Base-by-base conservation (phyloP, 2,888 invertebrate species). In the Neelides folsomi region DNA sequence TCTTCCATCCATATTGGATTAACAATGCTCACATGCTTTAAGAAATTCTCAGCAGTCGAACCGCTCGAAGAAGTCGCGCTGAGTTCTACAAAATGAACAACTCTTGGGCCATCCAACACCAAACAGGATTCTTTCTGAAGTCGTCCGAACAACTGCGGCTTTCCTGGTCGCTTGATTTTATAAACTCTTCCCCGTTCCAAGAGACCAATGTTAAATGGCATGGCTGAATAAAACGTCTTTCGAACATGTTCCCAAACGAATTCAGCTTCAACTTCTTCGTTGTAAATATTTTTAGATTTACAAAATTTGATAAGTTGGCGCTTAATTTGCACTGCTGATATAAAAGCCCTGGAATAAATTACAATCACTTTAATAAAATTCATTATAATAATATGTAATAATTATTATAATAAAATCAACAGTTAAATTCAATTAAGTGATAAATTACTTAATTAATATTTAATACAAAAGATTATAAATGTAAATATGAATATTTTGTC, bases 201-300 rank as follows among this genome's bases (percentile, higher is more conserved):
- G 42, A 42, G 43, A 2, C 93, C 93, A 60, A 87, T 77, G 71
- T 92, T 92, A 68, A 82, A 83, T 69, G 84, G 88, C 50, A 93
- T 73, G 0, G 92, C 92, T 50, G 79, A 77, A 10, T 88, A 68
- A 34, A 94, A 71, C 69, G 89, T 86, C 69, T 85, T 86, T 51
- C 89, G 73, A 48, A 76, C 66, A 47, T 66, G 59, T 34, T 71
- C 68, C 8, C 68, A 68, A 57, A 74, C 70, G 37, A 68, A 67
- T n/a, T 71, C 71, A 64, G 85, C 12, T 10, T 2, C 13, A 37
- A 5, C 6, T 5, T 18, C 35, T 36, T 36, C 16, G 36, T 13
- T 40, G 16, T 20, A 53, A 20, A 59, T 49, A n/a, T 51, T 39
- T 41, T 56, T 50, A 10, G 49, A 75, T 56, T 75, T 71, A 66